Conservation (phyloP, 2,888 invertebrate species). For the Rutpela maculata region DNA sequence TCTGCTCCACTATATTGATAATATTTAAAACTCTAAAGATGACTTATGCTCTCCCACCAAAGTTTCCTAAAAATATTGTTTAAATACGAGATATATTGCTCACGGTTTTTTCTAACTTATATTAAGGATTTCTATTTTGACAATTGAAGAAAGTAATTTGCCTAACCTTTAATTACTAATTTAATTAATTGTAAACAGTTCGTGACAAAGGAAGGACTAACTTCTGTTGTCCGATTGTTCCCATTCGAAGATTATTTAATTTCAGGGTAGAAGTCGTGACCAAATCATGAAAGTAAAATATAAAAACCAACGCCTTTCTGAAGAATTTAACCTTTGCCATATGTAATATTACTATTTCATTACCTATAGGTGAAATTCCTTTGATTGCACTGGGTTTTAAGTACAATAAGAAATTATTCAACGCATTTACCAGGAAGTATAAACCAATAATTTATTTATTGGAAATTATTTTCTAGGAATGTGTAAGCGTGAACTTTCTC, state of each 20-base stretch:
- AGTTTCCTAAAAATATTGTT: too few relatives aligned
- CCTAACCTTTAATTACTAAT: background rate
- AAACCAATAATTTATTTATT: background rate
- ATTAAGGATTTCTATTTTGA: background rate
- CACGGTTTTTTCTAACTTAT: too few relatives aligned
- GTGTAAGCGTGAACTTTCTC: background rate
- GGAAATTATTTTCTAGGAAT: background rate
- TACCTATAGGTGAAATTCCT: constrained; percentile 2
- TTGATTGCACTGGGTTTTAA: background rate
- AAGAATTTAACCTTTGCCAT: constrained; percentile 34
- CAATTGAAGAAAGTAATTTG: background rate
- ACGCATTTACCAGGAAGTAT: background rate
- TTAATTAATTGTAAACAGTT: background rate
- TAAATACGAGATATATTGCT: too few relatives aligned
- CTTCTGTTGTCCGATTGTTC: constrained; percentile 13
- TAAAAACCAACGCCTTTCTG: constrained; percentile 36
- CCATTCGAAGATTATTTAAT: constrained; percentile 17
- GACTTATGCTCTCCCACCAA: too few relatives aligned
- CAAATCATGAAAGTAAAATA: constrained; percentile 9
- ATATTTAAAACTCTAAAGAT: too few relatives aligned
- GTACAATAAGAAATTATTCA: background rate
- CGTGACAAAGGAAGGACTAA: constrained; percentile 27
- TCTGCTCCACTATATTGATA: too few relatives aligned
- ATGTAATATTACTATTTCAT: background rate
- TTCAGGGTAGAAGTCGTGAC: constrained; percentile 32